Evolutionary conservation across 2,113 vertebrate species (phyloP), one percentile per base, ranked within the genome.

Genomic region (Tupaia chinensis): DNA sequence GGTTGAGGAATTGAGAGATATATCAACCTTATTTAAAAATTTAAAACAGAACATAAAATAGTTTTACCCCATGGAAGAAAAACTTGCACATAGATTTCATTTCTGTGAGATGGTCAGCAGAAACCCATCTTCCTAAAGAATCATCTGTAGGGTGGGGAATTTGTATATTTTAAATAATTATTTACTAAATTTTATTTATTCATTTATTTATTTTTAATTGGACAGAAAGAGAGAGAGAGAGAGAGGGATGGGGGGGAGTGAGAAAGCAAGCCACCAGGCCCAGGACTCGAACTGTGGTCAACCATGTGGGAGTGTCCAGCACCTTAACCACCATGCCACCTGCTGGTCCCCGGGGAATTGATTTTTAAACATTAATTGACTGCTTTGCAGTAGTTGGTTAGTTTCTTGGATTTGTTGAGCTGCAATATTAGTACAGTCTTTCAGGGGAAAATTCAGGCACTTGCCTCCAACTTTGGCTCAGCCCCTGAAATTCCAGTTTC

Each of bases 21-120:
- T 56, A 69, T 15, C 76, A 92, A 72, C 69, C 32, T 92, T 56
- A 70, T 10, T 56, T 76, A 91, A 97, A 54, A 76, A 63, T 86
- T 81, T 73, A 85, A 83, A 70, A 56, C 25, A 73, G 69, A 76
- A 29, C 20, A 85, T 53, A 56, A 80, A 80, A 66, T 63, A 61
- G 60, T 87, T 58, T 89, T 60, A 65, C 23, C 56, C 25, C 65
- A 14, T 68, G 14, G 63, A 89, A 87, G 56, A 68, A 25, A 20
- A 87, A 32, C 20, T 83, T 95, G 69, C 29, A 88, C 27, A 77
- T 66, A 82, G 23, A 77, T 69, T 89, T 86, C 8, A 60, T 20
- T 92, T 89, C 92, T 77, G 0, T 89, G n/a, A 92, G 69, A 25
- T n/a, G 27, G 10, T 76, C 34, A 70, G 16, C 63, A 70, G 81